These are phyloP conservation scores for Serrognathus titanus DNA, from an alignment of 2,888 invertebrate species.

Conservation along the genomic window DNA sequence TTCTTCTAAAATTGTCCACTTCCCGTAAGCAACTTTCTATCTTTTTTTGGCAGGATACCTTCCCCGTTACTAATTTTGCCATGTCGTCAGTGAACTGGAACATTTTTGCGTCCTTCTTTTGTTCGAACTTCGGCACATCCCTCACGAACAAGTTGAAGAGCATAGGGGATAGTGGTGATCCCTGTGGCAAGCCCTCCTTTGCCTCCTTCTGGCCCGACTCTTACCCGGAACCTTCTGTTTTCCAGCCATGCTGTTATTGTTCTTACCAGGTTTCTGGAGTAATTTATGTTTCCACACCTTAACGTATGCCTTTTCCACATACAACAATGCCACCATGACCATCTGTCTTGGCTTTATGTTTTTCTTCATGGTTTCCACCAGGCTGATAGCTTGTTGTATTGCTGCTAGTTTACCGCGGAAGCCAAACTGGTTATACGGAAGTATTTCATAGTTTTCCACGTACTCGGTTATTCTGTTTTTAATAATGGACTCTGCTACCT, in stretches of 20 bases:
- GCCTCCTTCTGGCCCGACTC: not conserved
- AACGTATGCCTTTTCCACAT: not conserved
- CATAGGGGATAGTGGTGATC: not conserved
- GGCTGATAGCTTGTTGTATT: not conserved
- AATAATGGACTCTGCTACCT: slow-evolving; percentile 26
- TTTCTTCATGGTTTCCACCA: not conserved
- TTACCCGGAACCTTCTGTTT: too few species aligned
- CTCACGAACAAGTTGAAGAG: not conserved
- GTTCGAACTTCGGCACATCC: too few species aligned
- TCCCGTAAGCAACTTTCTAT: not conserved
- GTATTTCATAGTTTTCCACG: slow-evolving; percentile 5
- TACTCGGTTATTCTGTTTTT: slow-evolving; percentile 12
- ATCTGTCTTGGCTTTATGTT: too few species aligned
- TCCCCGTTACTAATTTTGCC: not conserved
- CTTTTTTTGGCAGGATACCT: not conserved
- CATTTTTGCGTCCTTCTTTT: not conserved
- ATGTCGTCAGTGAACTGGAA: not conserved
- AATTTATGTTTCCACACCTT: not conserved
- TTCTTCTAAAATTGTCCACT: not conserved
- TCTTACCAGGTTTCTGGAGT: not conserved
- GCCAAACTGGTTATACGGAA: slow-evolving; percentile 28
- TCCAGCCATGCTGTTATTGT: not conserved
- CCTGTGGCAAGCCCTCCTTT: slow-evolving; percentile 4
- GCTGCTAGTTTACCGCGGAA: slow-evolving; percentile 25
- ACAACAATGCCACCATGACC: not conserved